A percentile compares a stretch with the other conserved stretches of the same genome.
Conservation (phyloP, 2,797 vertebrate species). For the Anableps anableps region DNA sequence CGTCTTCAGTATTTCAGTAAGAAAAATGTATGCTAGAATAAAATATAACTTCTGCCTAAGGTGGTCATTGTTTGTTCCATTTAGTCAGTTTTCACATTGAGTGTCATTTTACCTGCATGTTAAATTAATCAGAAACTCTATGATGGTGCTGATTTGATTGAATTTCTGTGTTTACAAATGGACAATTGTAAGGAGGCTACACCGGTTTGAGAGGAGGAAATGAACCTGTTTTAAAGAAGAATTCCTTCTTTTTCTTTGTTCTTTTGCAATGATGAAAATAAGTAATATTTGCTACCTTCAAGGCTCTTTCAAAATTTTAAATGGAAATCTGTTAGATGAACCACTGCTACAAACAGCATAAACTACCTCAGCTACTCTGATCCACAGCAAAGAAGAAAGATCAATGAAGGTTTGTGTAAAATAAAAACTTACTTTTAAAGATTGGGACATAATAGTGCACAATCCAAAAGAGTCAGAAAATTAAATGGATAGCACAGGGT, state of each 20-base stretch:
- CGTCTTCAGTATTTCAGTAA: not conserved
- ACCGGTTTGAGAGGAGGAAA: not conserved
- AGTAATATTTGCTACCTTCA: not conserved
- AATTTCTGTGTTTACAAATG: slow-evolving; percentile 6
- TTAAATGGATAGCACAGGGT: not conserved
- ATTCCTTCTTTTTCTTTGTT: not conserved
- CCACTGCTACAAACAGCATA: not conserved
- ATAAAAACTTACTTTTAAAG: not conserved
- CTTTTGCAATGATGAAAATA: not conserved
- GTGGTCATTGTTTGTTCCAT: slow-evolving; percentile 3
- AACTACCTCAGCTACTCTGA: not conserved
- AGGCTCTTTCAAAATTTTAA: not conserved
- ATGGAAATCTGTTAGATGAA: not conserved
- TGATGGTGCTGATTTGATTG: not conserved
- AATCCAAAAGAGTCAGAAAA: not conserved
- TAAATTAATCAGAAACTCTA: not conserved
- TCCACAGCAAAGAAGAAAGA: not conserved
- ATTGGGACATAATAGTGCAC: not conserved
- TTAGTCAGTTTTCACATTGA: not conserved
- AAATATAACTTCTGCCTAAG: not conserved
- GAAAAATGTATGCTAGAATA: not conserved
- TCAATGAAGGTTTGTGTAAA: not conserved
- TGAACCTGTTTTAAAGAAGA: not conserved
- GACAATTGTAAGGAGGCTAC: not conserved
- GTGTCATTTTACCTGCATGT: not conserved